Evolutionary conservation across 2,888 invertebrate species (phyloP).

Genomic region (Lycocerus yunnanus): DNA sequence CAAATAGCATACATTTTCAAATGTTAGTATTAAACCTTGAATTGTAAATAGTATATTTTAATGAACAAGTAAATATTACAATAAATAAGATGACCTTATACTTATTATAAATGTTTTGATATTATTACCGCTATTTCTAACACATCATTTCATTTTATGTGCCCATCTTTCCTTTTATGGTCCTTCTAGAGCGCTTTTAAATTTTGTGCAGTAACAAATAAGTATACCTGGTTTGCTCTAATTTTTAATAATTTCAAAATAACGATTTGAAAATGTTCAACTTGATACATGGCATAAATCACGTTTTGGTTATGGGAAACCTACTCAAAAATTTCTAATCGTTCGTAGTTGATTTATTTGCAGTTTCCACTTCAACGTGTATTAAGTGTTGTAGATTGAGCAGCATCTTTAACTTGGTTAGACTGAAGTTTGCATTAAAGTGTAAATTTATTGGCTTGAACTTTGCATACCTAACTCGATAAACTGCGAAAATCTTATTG

Average conservation of each 20-base stretch:
- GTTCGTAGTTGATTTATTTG: background rate
- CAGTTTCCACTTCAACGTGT: background rate
- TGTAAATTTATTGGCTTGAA: background rate
- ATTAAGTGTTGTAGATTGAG: background rate
- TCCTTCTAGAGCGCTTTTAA: no score
- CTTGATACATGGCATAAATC: background rate
- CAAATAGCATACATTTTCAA: background rate
- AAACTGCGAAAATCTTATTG: background rate
- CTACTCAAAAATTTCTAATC: background rate
- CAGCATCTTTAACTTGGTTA: background rate
- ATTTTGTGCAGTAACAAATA: no score
- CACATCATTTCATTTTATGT: background rate
- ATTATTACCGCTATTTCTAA: background rate
- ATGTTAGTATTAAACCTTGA: background rate
- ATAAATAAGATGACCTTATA: background rate
- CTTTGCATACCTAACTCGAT: background rate
- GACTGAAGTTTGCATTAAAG: background rate
- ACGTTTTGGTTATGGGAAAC: background rate
- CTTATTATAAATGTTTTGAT: background rate
- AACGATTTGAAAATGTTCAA: no score
- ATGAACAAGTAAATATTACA: background rate
- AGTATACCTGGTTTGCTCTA: no score
- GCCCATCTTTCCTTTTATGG: background rate
- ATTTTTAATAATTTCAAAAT: no score
- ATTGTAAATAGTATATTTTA: background rate